A percentile compares a stretch with the other conserved stretches of the same genome.
Evolutionary conservation across 2,797 vertebrate species (phyloP).

Genomic region (Microctenopoma stevenorrisi): DNA sequence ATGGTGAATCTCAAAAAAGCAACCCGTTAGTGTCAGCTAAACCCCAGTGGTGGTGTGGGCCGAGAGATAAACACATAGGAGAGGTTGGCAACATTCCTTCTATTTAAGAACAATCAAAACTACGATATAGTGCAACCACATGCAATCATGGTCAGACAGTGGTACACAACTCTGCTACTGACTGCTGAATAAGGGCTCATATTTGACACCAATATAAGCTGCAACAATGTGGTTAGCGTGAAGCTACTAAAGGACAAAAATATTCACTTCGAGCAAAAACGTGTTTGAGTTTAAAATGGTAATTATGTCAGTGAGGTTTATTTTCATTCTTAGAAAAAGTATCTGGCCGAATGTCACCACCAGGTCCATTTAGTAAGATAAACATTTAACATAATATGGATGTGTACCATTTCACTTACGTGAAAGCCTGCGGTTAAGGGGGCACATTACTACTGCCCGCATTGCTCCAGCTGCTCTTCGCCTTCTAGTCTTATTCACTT

Average conservation of each 20-base stretch:
- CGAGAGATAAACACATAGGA: slow-evolving; percentile 67
- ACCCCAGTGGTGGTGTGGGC: slow-evolving; percentile 65
- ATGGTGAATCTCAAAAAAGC: slow-evolving; percentile 61
- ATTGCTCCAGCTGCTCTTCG: too few species aligned
- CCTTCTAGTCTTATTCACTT: too few species aligned
- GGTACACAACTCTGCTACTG: slow-evolving; percentile 32
- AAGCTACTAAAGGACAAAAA: slow-evolving; percentile 11
- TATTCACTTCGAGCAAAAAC: neutral
- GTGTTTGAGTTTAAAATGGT: neutral
- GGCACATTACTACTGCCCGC: too few species aligned
- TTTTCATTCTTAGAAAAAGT: neutral
- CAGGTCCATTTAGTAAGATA: slow-evolving; percentile 2
- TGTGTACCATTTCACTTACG: too few species aligned
- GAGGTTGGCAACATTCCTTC: slow-evolving; percentile 66
- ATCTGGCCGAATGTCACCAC: slow-evolving; percentile 1
- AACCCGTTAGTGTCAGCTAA: slow-evolving; percentile 46
- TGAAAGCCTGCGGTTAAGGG: too few species aligned
- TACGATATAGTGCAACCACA: slow-evolving; percentile 58
- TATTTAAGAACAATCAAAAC: slow-evolving; percentile 70
- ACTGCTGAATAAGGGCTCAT: slow-evolving; percentile 28
- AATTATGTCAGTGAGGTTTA: neutral
- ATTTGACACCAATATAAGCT: slow-evolving; percentile 24
- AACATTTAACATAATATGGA: neutral
- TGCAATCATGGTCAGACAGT: slow-evolving; percentile 65
- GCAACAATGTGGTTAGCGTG: slow-evolving; percentile 15